Percentiles rank a stretch among this genome's conserved stretches.
Conservation (phyloP, 2,888 invertebrate genomes). For the Drosophila anomelani region DNA sequence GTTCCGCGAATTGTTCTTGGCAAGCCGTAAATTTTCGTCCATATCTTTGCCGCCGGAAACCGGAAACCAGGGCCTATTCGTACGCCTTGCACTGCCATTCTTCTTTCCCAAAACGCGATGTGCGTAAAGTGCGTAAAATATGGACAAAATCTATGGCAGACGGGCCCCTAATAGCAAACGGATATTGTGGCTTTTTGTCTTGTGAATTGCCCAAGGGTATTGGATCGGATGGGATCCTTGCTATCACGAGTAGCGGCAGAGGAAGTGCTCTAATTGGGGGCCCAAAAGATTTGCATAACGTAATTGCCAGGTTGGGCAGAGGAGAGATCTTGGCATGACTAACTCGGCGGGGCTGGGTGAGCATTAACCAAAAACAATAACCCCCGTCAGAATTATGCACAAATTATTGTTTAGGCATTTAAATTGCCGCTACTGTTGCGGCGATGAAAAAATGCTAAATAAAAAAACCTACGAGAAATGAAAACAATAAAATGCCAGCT, state of each 20-base stretch:
- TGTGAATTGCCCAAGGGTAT: slow-evolving; percentile 47
- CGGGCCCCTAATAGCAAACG: slow-evolving; percentile 72
- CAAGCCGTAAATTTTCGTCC: slow-evolving; percentile 69
- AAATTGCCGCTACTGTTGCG: slow-evolving; percentile 69
- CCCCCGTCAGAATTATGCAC: slow-evolving; percentile 67
- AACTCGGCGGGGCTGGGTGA: slow-evolving; percentile 45
- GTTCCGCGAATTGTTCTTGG: slow-evolving; percentile 32
- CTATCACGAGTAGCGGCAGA: neutral
- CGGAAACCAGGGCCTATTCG: slow-evolving; percentile 79
- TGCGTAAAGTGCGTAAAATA: slow-evolving; percentile 66
- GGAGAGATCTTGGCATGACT: slow-evolving; percentile 47
- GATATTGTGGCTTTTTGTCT: slow-evolving; percentile 76
- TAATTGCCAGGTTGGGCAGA: slow-evolving; percentile 58
- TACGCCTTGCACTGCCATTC: slow-evolving; percentile 50
- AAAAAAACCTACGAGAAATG: slow-evolving; percentile 23
- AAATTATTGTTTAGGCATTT: slow-evolving; percentile 81
- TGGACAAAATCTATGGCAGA: slow-evolving; percentile 56
- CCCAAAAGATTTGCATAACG: slow-evolving; percentile 65
- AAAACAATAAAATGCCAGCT: slow-evolving; percentile 54
- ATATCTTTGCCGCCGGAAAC: slow-evolving; percentile 65
- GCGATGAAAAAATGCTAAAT: slow-evolving; percentile 16
- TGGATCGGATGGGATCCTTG: slow-evolving; percentile 3
- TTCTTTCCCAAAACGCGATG: slow-evolving; percentile 62
- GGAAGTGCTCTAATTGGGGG: slow-evolving; percentile 71
- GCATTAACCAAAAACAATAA: slow-evolving; percentile 80